Evolutionary conservation across 2,113 vertebrate genomes (phyloP).

Genomic region (Gnathonemus longibarbis): DNA sequence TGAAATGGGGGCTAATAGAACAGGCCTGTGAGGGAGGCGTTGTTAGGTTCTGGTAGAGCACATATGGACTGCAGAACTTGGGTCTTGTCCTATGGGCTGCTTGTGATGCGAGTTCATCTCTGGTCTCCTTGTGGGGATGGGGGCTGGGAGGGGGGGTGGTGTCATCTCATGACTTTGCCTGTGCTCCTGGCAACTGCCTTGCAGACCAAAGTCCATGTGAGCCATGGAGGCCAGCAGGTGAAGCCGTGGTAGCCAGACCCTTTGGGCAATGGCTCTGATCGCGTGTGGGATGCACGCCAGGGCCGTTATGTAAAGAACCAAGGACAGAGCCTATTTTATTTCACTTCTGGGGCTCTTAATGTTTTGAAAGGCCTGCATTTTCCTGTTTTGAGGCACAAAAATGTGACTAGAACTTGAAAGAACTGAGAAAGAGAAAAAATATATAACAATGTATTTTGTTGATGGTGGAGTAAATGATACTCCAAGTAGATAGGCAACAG

Average conservation of each 20-base stretch:
- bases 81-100: background rate
- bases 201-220: constrained; percentile 7
- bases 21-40: background rate
- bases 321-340: background rate
- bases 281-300: background rate
- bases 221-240: constrained; percentile 8
- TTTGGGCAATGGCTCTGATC: background rate
- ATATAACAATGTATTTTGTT: background rate
- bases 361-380: background rate
- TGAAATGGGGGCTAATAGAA: constrained; percentile 6
- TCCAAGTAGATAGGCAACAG: background rate
- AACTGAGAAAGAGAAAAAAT: background rate
- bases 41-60: background rate
- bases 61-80: constrained; percentile 22
- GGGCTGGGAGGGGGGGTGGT: background rate
- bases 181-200: background rate
- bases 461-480: background rate
- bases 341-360: background rate
- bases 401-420: background rate
- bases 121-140: constrained; percentile 5
- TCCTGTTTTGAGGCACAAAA: background rate
- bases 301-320: background rate
- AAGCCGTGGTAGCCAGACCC: background rate
- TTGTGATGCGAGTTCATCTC: constrained; percentile 6
- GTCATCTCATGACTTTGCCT: background rate